Percentiles rank a stretch among this genome's conserved stretches.
Conservation (phyloP, 2,888 invertebrate genomes). For the Drosophila vallismaia region DNA sequence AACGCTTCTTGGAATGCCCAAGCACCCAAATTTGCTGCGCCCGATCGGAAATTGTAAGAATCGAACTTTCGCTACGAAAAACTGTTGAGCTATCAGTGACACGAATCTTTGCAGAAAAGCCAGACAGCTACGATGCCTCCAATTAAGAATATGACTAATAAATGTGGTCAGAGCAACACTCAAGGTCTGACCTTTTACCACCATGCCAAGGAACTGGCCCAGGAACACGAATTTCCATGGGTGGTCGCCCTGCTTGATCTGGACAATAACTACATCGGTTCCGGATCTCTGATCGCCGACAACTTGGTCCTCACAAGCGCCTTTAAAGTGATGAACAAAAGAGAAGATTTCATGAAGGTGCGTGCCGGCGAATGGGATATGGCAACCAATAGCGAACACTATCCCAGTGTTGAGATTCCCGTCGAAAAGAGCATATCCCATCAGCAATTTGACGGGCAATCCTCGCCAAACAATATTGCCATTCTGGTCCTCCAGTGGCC, state of each 20-base stretch:
- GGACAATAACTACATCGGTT: neutral
- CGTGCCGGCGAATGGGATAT: conserved; percentile 37
- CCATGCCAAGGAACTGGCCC: neutral
- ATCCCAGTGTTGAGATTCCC: conserved; percentile 1
- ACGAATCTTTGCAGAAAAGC: neutral
- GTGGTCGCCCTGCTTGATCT: neutral
- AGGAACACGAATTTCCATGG: neutral
- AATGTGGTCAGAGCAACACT: neutral
- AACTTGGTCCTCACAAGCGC: neutral
- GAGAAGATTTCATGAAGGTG: neutral
- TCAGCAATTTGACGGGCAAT: accelerated
- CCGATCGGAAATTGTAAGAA: neutral
- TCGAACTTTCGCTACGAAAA: neutral
- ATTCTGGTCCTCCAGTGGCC: conserved; percentile 28
- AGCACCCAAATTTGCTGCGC: neutral
- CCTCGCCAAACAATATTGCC: conserved; percentile 29
- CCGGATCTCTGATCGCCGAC: neutral
- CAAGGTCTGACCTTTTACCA: neutral
- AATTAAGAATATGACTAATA: neutral
- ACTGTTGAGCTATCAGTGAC: neutral
- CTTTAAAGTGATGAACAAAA: neutral
- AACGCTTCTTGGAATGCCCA: neutral
- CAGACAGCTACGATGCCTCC: neutral
- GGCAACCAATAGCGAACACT: conserved; percentile 18
- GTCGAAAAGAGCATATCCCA: conserved; percentile 19